A percentile compares a stretch with the other conserved stretches of the same genome.
These are phyloP conservation scores for Temnothorax curvispinosus DNA, from an alignment of 1,140 invertebrate species.

Conservation along the genomic window DNA sequence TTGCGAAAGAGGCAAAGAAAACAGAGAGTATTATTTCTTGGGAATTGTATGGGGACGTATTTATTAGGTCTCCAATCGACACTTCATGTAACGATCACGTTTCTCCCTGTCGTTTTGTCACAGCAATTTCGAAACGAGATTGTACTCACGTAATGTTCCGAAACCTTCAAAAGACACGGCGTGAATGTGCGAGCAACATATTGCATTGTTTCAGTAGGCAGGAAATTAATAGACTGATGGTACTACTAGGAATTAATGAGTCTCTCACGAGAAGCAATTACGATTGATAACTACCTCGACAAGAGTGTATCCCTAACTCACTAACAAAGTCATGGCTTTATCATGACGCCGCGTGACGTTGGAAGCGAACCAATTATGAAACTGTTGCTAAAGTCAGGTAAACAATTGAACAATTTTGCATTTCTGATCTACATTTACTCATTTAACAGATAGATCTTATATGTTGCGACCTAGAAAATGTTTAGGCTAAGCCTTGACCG, in stretches of 20 bases:
- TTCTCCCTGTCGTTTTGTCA: slow-evolving; percentile 21
- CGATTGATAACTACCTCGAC: slow-evolving; percentile 26
- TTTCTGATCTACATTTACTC: background rate
- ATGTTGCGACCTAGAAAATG: background rate
- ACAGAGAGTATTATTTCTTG: background rate
- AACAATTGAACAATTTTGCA: slow-evolving; percentile 8
- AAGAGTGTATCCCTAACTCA: background rate
- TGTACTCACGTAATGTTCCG: slow-evolving; percentile 21
- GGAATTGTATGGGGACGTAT: background rate
- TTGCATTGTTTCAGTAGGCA: slow-evolving; percentile 17
- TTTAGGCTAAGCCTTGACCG: slow-evolving; percentile 44
- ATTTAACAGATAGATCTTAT: background rate
- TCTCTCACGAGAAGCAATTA: slow-evolving; percentile 20
- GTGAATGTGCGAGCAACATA: slow-evolving; percentile 1
- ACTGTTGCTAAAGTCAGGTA: slow-evolving; percentile 9
- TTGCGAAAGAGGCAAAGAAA: background rate
- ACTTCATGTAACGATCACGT: slow-evolving; percentile 8
- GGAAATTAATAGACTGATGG: slow-evolving; percentile 28
- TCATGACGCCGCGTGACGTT: background rate
- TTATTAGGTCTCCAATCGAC: background rate
- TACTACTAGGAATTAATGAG: slow-evolving; percentile 12
- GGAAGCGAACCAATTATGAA: background rate
- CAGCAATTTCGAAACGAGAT: slow-evolving; percentile 30
- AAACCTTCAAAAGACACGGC: slow-evolving; percentile 12
- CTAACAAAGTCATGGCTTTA: slow-evolving; percentile 3